Evolutionary conservation across 1,140 invertebrate genomes (phyloP).

Genomic region (Nasonia longicornis): DNA sequence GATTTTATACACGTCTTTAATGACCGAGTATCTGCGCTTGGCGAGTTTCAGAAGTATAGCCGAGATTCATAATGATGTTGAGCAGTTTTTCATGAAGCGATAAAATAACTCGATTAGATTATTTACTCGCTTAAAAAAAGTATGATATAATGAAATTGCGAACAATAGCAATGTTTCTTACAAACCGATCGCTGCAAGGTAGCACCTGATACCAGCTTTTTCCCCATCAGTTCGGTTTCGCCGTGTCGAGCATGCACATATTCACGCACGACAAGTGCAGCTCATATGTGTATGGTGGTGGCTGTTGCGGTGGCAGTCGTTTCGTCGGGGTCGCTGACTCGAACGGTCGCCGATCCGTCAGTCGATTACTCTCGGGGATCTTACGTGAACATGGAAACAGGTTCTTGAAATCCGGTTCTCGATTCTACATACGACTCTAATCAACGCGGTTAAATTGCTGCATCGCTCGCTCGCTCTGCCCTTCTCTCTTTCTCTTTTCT

Average conservation of each 20-base stretch:
- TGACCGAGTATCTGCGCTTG: background rate
- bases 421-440: conserved; percentile 71
- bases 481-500: conserved; percentile 36
- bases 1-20: conserved; percentile 20
- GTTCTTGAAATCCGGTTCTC: conserved; percentile 71
- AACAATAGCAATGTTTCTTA: too few species aligned
- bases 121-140: too few species aligned
- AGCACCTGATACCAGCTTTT: too few species aligned
- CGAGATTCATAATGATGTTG: too few species aligned
- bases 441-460: conserved; percentile 71
- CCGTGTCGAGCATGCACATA: too few species aligned
- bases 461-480: conserved; percentile 56
- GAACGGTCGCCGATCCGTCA: conserved; percentile 71
- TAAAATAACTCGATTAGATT: too few species aligned
- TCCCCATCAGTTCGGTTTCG: too few species aligned
- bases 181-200: too few species aligned
- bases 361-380: conserved; percentile 70
- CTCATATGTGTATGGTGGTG: conserved; percentile 27
- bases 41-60: too few species aligned
- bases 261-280: background rate
- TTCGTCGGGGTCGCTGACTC: conserved; percentile 67
- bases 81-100: too few species aligned
- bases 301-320: background rate
- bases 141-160: too few species aligned
- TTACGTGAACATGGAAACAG: conserved; percentile 71